A percentile compares a stretch with the other conserved stretches of the same genome.
These are phyloP conservation scores for Anomalospiza imberbis DNA, from an alignment of 2,797 vertebrate species.

Conservation along the genomic window DNA sequence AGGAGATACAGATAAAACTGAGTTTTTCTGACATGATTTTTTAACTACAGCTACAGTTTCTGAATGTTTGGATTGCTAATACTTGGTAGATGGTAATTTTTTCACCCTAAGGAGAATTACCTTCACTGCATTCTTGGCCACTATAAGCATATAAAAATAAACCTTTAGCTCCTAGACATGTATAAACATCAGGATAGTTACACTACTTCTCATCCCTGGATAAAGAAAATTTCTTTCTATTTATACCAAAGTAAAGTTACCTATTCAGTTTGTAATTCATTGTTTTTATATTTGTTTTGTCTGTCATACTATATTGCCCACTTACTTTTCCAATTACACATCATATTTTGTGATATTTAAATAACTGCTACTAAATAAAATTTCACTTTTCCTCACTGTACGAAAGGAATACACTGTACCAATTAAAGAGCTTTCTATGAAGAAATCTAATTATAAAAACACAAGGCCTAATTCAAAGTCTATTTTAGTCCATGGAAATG, in stretches of 20 bases:
- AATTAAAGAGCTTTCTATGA: slow-evolving; percentile 32
- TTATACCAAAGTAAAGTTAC: not conserved
- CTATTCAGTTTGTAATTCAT: not conserved
- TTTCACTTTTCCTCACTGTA: not conserved
- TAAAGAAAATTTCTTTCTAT: not conserved
- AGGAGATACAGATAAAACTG: not conserved
- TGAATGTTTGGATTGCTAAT: not conserved
- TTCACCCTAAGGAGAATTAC: not conserved
- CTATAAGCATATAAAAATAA: not conserved
- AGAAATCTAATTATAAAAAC: slow-evolving; percentile 57
- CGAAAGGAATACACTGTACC: slow-evolving; percentile 14
- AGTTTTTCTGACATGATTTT: not conserved
- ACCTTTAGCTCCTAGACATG: not conserved
- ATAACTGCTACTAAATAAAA: slow-evolving; percentile 13
- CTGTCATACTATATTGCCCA: not conserved
- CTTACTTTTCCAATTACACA: not conserved
- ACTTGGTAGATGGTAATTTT: not conserved
- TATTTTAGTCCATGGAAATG: slow-evolving; percentile 10
- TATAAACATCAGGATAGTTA: not conserved
- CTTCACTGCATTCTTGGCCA: not conserved
- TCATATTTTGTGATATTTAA: not conserved
- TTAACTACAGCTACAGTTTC: not conserved
- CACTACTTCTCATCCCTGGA: not conserved
- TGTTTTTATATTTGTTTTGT: not conserved
- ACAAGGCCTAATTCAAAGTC: slow-evolving; percentile 39